Evolutionary conservation across 1,140 invertebrate species (phyloP).

Genomic region (Carcinoscorpius rotundicauda): DNA sequence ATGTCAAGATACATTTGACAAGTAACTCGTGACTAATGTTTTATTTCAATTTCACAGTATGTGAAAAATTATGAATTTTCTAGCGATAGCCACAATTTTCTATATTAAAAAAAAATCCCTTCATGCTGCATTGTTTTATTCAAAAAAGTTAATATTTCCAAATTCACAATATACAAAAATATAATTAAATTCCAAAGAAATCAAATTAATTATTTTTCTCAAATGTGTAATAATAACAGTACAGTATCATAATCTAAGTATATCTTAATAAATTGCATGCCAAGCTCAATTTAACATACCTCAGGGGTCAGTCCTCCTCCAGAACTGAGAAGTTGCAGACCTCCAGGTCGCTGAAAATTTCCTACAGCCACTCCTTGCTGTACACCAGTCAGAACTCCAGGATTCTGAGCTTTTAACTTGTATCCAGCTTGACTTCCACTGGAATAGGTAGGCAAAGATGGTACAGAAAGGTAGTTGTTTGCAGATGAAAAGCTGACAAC

Average conservation of each 20-base stretch:
- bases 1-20: no score
- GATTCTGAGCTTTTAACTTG: background rate
- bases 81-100: no score
- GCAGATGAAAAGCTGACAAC: slow-evolving; percentile 18
- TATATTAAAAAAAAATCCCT: no score
- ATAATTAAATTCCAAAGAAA: no score
- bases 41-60: no score
- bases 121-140: no score
- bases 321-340: background rate
- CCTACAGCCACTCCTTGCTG: background rate
- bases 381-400: background rate
- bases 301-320: background rate
- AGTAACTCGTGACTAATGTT: no score
- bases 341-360: slow-evolving; percentile 1
- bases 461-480: slow-evolving; percentile 8
- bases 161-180: no score
- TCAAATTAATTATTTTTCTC: no score
- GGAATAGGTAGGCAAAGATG: background rate
- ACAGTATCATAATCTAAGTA: background rate
- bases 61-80: no score
- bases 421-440: slow-evolving; percentile 2
- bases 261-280: slow-evolving; percentile 15
- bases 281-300: background rate
- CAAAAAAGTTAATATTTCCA: no score
- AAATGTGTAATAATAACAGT: no score